A percentile compares a stretch with the other conserved stretches of the same genome.
Conservation (phyloP, 2,888 invertebrate species). For the Autographa gamma region DNA sequence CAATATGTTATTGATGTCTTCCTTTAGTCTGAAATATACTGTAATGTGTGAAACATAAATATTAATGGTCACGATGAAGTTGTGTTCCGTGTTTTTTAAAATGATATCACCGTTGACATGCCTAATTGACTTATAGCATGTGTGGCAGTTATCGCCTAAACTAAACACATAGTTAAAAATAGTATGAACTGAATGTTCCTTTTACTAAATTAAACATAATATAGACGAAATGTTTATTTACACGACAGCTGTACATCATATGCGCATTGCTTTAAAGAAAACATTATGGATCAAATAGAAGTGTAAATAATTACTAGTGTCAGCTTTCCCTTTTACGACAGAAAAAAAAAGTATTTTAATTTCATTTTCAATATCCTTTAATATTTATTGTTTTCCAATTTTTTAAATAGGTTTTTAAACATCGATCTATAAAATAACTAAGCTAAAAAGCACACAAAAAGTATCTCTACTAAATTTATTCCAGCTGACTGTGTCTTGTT, state of each 20-base stretch:
- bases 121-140: constrained; percentile 16
- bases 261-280: too few relatives aligned
- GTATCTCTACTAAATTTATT: background rate
- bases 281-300: too few relatives aligned
- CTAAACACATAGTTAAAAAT: background rate
- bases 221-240: background rate
- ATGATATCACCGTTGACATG: background rate
- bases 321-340: too few relatives aligned
- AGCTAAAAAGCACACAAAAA: background rate
- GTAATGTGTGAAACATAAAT: constrained; percentile 27
- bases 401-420: background rate
- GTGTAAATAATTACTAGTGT: too few relatives aligned
- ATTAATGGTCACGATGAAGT: constrained; percentile 28
- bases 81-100: constrained; percentile 17
- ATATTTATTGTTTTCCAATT: background rate
- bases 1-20: constrained; percentile 49
- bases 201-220: background rate
- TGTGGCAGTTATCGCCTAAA: background rate
- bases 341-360: too few relatives aligned
- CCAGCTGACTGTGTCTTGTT: background rate
- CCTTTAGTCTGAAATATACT: constrained; percentile 39
- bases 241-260: background rate
- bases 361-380: too few relatives aligned
- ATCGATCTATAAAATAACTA: background rate
- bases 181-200: background rate